Conservation (phyloP, 2,113 vertebrate species). For the Epinephelus lanceolatus region DNA sequence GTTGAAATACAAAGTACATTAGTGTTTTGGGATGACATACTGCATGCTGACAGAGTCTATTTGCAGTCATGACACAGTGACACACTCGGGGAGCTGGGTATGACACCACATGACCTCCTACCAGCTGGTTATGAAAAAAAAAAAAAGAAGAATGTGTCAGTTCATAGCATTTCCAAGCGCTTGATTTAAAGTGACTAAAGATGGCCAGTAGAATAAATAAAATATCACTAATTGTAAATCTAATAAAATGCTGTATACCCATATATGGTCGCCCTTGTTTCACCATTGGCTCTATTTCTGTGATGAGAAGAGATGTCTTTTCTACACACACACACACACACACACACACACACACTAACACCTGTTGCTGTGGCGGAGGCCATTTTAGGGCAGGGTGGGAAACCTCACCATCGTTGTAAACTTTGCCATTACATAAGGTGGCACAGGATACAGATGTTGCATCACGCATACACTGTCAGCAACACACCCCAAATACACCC, state of each 20-base stretch:
- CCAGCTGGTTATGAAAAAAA: background rate
- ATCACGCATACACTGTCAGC: conserved; percentile 10
- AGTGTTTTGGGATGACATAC: no score
- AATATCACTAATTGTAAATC: background rate
- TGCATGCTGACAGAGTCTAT: background rate
- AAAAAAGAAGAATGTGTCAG: background rate
- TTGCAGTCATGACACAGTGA: conserved; percentile 8
- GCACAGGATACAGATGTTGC: conserved; percentile 61
- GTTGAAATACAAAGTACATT: background rate
- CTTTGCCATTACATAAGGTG: conserved; percentile 46
- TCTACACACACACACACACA: background rate
- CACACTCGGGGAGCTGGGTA: background rate
- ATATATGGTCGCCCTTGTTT: conserved; percentile 21
- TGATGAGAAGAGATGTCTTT: conserved; percentile 25
- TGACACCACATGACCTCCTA: background rate
- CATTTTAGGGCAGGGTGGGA: conserved; percentile 4
- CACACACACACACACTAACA: conserved; percentile 32
- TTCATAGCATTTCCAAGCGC: background rate
- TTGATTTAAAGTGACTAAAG: background rate
- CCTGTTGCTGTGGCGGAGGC: conserved; percentile 31
- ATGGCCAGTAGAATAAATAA: background rate
- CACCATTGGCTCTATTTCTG: conserved; percentile 27
- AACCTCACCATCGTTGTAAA: background rate
- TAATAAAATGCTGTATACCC: background rate
- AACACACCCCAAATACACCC: background rate